Evolutionary conservation across 1,140 invertebrate species (phyloP).

Genomic region (Coenobita brevimanus): DNA sequence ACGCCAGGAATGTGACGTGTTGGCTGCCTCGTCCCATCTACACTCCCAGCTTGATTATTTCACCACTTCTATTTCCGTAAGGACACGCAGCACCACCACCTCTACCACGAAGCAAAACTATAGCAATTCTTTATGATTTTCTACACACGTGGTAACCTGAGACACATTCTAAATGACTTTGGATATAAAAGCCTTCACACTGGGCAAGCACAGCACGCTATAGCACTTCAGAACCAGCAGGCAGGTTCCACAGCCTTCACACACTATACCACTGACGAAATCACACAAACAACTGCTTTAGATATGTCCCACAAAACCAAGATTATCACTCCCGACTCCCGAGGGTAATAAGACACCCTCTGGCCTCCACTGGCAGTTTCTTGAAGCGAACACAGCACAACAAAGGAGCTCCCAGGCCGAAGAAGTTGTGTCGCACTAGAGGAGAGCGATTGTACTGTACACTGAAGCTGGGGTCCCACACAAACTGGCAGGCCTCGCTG

Average conservation of each 20-base stretch:
- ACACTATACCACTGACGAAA: too few relatives aligned
- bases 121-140: background rate
- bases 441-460: conserved; percentile 10
- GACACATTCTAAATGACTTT: background rate
- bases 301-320: too few relatives aligned
- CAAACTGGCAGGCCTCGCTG: conserved; percentile 17
- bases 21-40: background rate
- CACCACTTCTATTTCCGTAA: conserved; percentile 21
- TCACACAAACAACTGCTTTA: too few relatives aligned
- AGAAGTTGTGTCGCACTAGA: background rate
- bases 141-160: too few relatives aligned
- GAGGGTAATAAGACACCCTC: too few relatives aligned
- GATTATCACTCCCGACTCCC: too few relatives aligned
- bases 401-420: background rate
- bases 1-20: conserved; percentile 24
- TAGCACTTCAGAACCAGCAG: too few relatives aligned
- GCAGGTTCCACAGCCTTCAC: too few relatives aligned
- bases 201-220: too few relatives aligned
- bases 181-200: too few relatives aligned
- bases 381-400: too few relatives aligned
- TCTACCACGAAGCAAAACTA: background rate
- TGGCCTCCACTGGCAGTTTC: too few relatives aligned
- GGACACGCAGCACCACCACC: background rate
- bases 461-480: background rate
- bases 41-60: conserved; percentile 9